These are phyloP conservation scores for Indicator maculatus DNA, from an alignment of 2,113 vertebrate genomes.

Conservation along the genomic window DNA sequence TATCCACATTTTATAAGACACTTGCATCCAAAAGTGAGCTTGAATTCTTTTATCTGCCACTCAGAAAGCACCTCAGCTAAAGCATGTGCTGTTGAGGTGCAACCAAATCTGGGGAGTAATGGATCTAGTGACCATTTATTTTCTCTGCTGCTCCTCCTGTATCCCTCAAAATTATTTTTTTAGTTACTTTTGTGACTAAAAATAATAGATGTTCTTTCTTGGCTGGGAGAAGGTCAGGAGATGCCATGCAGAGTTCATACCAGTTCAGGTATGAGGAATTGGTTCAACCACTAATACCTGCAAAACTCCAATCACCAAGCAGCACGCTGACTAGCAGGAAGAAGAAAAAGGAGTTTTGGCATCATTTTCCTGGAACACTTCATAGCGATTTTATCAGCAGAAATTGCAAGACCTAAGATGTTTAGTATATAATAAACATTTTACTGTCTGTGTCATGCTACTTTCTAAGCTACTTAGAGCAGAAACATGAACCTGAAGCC, in stretches of 20 bases:
- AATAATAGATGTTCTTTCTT: not conserved
- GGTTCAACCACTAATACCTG: not conserved
- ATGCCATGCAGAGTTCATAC: not conserved
- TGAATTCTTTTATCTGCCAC: not conserved
- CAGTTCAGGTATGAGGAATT: not conserved
- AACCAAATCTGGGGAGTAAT: not conserved
- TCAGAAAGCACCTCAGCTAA: constrained; percentile 1
- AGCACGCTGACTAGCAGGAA: not conserved
- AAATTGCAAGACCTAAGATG: not conserved
- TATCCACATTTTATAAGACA: not conserved
- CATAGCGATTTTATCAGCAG: not conserved
- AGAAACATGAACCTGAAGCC: not conserved
- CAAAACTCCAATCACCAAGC: not conserved
- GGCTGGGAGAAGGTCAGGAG: not conserved
- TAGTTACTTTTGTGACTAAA: not conserved
- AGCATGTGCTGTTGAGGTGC: not conserved
- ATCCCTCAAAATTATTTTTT: not conserved
- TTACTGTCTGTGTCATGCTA: not conserved
- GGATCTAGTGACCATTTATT: not conserved
- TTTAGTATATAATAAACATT: not conserved
- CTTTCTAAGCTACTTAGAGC: not conserved
- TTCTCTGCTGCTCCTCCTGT: not conserved
- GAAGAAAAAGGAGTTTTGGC: not conserved
- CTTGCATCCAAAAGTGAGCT: not conserved
- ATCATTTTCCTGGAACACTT: not conserved